Base-by-base conservation (phyloP, 92 coral and sea anemone species). In the Nematostella vectensis region DNA sequence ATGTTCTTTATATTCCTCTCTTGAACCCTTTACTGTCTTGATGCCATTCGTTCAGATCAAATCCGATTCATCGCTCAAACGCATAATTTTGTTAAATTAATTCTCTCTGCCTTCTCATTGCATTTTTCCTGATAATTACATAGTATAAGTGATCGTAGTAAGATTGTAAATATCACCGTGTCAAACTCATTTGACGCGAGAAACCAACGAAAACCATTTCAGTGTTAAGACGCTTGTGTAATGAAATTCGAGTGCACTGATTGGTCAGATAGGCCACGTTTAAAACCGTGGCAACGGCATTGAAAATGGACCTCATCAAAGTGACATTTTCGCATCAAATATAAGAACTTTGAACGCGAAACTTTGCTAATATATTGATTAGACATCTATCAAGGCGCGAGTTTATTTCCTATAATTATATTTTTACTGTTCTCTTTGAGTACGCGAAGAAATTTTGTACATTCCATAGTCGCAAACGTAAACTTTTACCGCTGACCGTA, bases 161-260 rank as follows among this genome's bases (percentile, higher is more conserved):
- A 6, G 40, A 33, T 33, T 33, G 40, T 33, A 33, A 33, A 33
- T 33, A 33, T 6, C 15, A 15, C 40, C 40, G 40, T 33, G 40
- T 33, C 40, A 33, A 33, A 33, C 15, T 33, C 40, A 33, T 33
- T 33, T 33, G 8, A 6, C 40, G 15, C 40, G 4, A 45, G 23
- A 45, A 45, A 45, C 51, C 51, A 45, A 45, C 51, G 51, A 45
- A 45, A 45, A 45, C 4, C 51, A 10, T 10, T 45, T 10, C 51
- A 4, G 23, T 15, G 15, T 15, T 15, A 33, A 33, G 40, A 19
- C 51, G 51, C 12, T 45, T 45, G 51, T 45, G 18, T 19, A 45
- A 45, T 17, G 51, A 45, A 4, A 45, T 11, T 11, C 12, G 4
- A 9, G 51, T 22, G 12, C 51, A 9, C 51, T 45, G 51, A 45